These are phyloP conservation scores for Phocides pigmalion DNA, from an alignment of 1,140 invertebrate species.

Conservation along the genomic window DNA sequence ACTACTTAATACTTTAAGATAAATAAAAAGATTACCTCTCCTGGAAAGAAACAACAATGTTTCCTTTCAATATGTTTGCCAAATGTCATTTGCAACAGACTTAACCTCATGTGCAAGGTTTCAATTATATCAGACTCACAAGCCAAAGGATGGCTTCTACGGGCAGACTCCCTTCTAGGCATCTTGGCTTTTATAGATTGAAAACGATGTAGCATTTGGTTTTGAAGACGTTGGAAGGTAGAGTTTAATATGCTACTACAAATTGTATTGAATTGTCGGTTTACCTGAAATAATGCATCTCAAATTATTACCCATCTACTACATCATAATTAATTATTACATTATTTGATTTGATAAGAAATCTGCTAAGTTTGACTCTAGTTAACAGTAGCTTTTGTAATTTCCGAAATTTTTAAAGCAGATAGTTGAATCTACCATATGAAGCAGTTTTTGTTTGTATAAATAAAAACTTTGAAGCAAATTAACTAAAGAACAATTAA, in stretches of 20 bases:
- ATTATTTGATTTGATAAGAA: no score
- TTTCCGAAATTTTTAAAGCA: no score
- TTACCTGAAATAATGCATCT: constrained; percentile 86
- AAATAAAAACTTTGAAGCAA: no score
- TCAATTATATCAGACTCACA: constrained; percentile 95
- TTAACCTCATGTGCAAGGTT: constrained; percentile 94
- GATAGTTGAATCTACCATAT: no score
- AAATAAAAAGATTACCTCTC: constrained; percentile 87
- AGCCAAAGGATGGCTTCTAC: constrained; percentile 92
- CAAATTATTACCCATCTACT: background rate
- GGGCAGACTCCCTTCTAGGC: constrained; percentile 93
- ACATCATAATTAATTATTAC: no score
- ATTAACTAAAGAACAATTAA: no score
- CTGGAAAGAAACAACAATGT: constrained; percentile 95
- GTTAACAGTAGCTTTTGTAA: no score
- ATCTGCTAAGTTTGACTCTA: no score
- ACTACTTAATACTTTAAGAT: background rate
- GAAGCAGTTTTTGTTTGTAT: no score
- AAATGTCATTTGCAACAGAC: constrained; percentile 94
- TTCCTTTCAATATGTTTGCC: constrained; percentile 95
- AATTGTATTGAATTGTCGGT: constrained; percentile 89
- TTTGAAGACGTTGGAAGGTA: constrained; percentile 91
- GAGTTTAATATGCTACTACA: constrained; percentile 91
- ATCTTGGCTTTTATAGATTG: constrained; percentile 94
- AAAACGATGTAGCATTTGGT: constrained; percentile 91